Conservation (phyloP, 2,888 invertebrate species). For the Danaus chrysippus region DNA sequence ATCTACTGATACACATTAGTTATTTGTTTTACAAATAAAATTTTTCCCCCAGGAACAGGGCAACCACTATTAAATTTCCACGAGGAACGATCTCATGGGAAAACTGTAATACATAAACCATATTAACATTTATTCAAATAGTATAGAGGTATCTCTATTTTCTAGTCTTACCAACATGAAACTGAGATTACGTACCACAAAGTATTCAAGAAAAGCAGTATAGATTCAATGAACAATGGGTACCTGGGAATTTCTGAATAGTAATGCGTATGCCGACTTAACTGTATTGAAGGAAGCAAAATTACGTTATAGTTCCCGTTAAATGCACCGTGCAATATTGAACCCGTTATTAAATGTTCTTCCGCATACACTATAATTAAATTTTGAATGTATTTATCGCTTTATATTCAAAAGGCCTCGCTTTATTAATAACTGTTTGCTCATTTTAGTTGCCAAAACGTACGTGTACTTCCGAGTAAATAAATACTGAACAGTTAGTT, state of each 20-base stretch:
- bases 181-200: constrained; percentile 6
- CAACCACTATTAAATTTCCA: too few species aligned
- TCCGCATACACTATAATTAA: constrained; percentile 32
- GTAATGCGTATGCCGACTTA: constrained; percentile 42
- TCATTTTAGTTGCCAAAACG: too few species aligned
- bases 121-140: too few species aligned
- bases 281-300: constrained; percentile 64
- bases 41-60: too few species aligned
- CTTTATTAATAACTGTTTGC: too few species aligned
- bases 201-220: constrained; percentile 15
- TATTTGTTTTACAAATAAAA: too few species aligned
- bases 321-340: constrained; percentile 36
- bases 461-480: too few species aligned
- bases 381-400: background rate
- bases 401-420: too few species aligned
- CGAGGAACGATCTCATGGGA: too few species aligned
- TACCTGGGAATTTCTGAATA: constrained; percentile 54
- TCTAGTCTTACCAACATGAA: background rate
- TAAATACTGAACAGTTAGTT: too few species aligned
- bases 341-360: constrained; percentile 32
- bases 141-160: background rate
- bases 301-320: constrained; percentile 60
- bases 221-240: constrained; percentile 46
- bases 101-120: too few species aligned
- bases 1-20: too few species aligned